phyloP scores from a whole-genome alignment of 1,140 invertebrate species.

The Caenorhabditis tropicalis region DNA sequence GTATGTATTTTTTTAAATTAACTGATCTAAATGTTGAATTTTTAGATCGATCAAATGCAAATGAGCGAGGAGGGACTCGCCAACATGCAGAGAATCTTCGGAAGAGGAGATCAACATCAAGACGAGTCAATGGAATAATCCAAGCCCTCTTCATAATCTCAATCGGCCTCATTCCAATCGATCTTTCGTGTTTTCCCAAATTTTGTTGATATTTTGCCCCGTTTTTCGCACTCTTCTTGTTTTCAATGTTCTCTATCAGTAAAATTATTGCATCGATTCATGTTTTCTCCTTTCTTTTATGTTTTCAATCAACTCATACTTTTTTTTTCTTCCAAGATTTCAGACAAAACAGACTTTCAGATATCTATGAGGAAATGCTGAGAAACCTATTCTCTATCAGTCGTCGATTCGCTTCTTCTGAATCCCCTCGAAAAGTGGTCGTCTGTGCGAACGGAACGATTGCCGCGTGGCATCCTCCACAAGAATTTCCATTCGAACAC shows the following conservation, averaged over 20 bases:
- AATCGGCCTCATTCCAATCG: background rate
- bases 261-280: background rate
- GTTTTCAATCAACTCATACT: background rate
- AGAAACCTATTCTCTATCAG: background rate
- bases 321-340: background rate
- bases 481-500: constrained; percentile 54
- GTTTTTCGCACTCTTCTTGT: background rate
- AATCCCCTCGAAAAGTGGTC: constrained; percentile 36
- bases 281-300: background rate
- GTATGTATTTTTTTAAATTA: background rate
- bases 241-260: background rate
- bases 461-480: constrained; percentile 54
- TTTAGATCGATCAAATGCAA: constrained; percentile 16
- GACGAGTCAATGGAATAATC: constrained; percentile 9
- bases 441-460: constrained; percentile 47
- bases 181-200: background rate
- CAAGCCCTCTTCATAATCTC: background rate
- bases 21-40: background rate
- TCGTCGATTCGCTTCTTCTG: constrained; percentile 20
- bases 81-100: constrained; percentile 18
- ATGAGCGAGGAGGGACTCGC: constrained; percentile 14
- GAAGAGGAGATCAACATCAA: background rate
- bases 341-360: background rate
- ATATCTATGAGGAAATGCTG: constrained; percentile 31
- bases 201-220: background rate